Conservation (phyloP, 2,113 vertebrate species). For the Oncorhynchus clarkii region DNA sequence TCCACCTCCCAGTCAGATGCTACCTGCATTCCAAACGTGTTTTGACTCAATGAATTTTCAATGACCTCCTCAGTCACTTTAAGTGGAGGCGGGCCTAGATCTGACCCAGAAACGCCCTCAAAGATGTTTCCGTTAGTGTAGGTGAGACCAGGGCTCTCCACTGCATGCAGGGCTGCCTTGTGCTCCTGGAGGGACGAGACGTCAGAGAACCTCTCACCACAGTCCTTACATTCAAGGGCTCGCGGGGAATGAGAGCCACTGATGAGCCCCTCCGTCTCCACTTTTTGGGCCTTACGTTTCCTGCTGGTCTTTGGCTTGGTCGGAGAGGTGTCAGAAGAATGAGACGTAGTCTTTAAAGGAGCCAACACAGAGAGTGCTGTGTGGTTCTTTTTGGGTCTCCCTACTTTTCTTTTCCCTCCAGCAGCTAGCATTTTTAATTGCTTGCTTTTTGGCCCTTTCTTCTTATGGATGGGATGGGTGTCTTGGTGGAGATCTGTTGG, state of each 20-base stretch:
- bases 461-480: not conserved
- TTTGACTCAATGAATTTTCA: conserved; percentile 10
- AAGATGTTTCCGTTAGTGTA: conserved; percentile 65
- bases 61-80: conserved; percentile 28
- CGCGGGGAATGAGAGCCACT: conserved; percentile 55
- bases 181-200: conserved; percentile 72
- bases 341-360: conserved; percentile 9
- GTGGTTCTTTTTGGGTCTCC: conserved; percentile 54
- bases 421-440: conserved; percentile 15
- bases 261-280: conserved; percentile 68
- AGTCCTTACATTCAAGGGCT: conserved; percentile 71
- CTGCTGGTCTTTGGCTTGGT: conserved; percentile 62
- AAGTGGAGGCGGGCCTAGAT: conserved; percentile 49
- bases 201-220: conserved; percentile 69
- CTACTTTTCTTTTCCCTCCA: conserved; percentile 52
- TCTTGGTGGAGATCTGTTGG: conserved; percentile 29
- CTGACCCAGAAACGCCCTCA: conserved; percentile 53
- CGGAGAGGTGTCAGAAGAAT: too few relatives aligned
- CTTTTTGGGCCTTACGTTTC: conserved; percentile 69
- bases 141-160: conserved; percentile 58
- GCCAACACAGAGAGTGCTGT: conserved; percentile 53
- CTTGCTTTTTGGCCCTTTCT: conserved; percentile 13
- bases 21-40: conserved; percentile 48
- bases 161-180: conserved; percentile 61
- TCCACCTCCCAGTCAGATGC: conserved; percentile 73